phyloP scores from a whole-genome alignment of 2,113 vertebrate species.

The Sturnus vulgaris region DNA sequence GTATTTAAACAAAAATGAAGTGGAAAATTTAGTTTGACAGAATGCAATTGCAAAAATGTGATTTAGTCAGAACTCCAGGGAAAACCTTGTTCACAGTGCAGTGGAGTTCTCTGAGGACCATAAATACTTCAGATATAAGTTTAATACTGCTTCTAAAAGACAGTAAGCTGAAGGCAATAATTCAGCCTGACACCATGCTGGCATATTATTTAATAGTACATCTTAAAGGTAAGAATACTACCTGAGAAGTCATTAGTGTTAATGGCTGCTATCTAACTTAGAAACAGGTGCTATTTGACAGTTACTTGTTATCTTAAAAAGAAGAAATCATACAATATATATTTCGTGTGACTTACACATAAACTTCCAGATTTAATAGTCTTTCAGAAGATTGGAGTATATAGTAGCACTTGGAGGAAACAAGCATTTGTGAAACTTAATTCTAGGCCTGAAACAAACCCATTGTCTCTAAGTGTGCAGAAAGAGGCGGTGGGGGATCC shows the following conservation, averaged over 20 bases:
- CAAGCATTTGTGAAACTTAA: neutral
- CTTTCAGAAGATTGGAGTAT: neutral
- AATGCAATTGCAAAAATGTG: neutral
- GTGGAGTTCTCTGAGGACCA: neutral
- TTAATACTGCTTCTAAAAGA: neutral
- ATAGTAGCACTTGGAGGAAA: neutral
- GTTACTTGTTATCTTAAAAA: neutral
- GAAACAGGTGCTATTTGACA: neutral
- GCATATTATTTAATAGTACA: neutral
- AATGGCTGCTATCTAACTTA: neutral
- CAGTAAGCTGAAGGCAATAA: neutral
- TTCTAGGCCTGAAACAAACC: neutral
- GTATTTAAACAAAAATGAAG: neutral
- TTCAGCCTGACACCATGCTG: neutral
- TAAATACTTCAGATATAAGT: neutral
- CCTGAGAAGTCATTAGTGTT: neutral
- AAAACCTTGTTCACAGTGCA: neutral
- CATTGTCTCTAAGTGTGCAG: neutral
- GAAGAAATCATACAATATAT: neutral
- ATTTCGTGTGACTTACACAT: neutral
- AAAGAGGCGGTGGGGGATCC: accelerated
- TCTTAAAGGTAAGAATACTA: neutral
- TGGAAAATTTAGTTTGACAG: neutral
- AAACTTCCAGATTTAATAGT: neutral
- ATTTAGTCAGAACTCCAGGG: neutral